These are phyloP conservation scores for Rhea pennata DNA, from an alignment of 2,113 vertebrate species.

Conservation along the genomic window DNA sequence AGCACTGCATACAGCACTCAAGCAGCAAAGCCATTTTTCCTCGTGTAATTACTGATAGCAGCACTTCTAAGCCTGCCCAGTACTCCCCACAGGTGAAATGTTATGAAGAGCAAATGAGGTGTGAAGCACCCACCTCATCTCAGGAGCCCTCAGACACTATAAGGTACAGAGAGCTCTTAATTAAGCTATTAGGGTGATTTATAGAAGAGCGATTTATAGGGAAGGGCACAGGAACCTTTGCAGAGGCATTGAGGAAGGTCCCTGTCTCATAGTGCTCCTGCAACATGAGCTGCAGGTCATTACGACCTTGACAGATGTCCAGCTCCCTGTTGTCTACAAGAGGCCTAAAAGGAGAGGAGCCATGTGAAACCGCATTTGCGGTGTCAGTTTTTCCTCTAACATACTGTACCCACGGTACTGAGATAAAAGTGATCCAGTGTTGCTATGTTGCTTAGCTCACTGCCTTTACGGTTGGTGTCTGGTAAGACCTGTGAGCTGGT, in stretches of 20 bases:
- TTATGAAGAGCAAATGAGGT: not conserved
- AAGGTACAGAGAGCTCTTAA: slow-evolving; percentile 3
- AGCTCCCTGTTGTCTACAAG: not conserved
- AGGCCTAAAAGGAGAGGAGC: not conserved
- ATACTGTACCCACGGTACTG: not conserved
- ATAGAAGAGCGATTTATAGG: not conserved
- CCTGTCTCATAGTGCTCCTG: fast-evolving
- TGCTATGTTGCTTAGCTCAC: not conserved
- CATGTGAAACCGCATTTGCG: not conserved
- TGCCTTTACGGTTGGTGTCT: not conserved
- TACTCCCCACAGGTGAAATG: fast-evolving
- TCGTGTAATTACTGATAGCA: not conserved
- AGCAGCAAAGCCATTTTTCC: not conserved
- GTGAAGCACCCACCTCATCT: slow-evolving; percentile 4
- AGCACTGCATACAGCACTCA: not conserved
- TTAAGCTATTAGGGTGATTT: not conserved
- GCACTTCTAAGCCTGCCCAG: not conserved
- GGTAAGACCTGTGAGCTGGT: not conserved
- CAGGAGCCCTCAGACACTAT: not conserved
- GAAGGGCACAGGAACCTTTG: not conserved
- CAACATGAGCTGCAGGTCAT: not conserved
- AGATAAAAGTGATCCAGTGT: not conserved
- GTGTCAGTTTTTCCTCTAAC: not conserved
- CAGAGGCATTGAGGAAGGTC: not conserved
- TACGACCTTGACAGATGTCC: not conserved